Evolutionary conservation across 2,113 vertebrate genomes (phyloP).

Genomic region (Erythrocercus mccallii): DNA sequence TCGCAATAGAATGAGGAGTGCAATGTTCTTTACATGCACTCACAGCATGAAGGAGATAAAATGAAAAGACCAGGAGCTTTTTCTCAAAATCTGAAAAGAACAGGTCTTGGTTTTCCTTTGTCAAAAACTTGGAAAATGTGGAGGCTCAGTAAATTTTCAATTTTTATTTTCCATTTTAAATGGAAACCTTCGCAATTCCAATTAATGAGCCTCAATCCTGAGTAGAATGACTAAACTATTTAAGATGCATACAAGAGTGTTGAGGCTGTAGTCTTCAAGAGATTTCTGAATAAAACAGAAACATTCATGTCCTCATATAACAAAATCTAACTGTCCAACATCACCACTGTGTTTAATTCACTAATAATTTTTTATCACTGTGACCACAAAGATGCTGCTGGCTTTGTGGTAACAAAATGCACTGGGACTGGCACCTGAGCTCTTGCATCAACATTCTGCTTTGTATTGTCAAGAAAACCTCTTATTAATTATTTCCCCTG

Average conservation of each 20-base stretch:
- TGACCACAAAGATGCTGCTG: not conserved
- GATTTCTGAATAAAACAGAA: not conserved
- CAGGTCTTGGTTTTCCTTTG: not conserved
- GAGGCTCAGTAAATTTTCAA: rapidly evolving
- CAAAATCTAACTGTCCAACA: not conserved
- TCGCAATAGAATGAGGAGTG: not conserved
- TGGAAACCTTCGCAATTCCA: not conserved
- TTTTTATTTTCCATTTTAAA: not conserved
- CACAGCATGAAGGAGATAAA: not conserved
- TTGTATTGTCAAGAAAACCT: not conserved
- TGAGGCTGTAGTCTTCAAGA: not conserved
- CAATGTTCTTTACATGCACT: rapidly evolving
- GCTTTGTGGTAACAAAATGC: not conserved
- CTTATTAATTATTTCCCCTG: not conserved
- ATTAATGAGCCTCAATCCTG: not conserved
- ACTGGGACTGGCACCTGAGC: not conserved
- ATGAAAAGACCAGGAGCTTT: not conserved
- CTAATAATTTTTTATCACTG: not conserved
- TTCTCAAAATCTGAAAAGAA: not conserved
- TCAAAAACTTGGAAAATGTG: not conserved
- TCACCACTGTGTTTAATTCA: not conserved
- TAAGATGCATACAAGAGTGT: not conserved
- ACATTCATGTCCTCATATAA: not conserved
- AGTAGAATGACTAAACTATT: not conserved
- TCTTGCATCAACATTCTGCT: not conserved